Evolutionary conservation across 2,113 vertebrate species (phyloP), one percentile per base, ranked within the genome.

Genomic region (Leucoraja erinaceus): DNA sequence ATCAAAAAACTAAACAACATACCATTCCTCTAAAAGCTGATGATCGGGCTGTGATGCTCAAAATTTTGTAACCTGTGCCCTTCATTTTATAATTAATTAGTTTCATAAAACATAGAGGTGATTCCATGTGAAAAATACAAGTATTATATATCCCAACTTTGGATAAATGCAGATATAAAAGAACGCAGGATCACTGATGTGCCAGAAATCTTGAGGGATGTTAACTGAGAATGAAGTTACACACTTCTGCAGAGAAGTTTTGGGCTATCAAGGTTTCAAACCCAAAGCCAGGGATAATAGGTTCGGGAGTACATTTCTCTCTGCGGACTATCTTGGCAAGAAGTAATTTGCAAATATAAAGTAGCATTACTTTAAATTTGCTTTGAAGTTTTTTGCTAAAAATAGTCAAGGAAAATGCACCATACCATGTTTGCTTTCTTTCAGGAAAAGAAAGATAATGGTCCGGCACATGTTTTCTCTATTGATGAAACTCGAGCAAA

Each of bases 21-120:
- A 4, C 59, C 54, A 84, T 56, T 59, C 25, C 22, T 11, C 25
- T 86, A 11, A 12, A 28, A 10, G 25, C 81, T 61, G 25, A 4
- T 84, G 11, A 9, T 28, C 1, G 81, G 81, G 12, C 9, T 59
- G 5, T 18, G n/a, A 8, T 88, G 16, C 16, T 88, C n/a, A 7
- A 88, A 31, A n/a, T 31, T 63, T 28, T 47, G 14, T 28, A 18
- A 5, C 12, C 59, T 88, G 9, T 61, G 28, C n/a, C 61, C 59
- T 88, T 28, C n/a, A 88, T 31, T 88, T 88, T 59, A 88, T 31
- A 86, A 88, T 0, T 86, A 86, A 86, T 86, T 86, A 3, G 28
- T 61, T 61, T 11, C 81, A 61, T 61, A 54, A 61, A 61, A 54
- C 54, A 84, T 61, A 12, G 22, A n/a, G 10, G 61, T 63, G 18